phyloP scores from a whole-genome alignment of 2,113 vertebrate species.

The Sphyrna mokarran region DNA sequence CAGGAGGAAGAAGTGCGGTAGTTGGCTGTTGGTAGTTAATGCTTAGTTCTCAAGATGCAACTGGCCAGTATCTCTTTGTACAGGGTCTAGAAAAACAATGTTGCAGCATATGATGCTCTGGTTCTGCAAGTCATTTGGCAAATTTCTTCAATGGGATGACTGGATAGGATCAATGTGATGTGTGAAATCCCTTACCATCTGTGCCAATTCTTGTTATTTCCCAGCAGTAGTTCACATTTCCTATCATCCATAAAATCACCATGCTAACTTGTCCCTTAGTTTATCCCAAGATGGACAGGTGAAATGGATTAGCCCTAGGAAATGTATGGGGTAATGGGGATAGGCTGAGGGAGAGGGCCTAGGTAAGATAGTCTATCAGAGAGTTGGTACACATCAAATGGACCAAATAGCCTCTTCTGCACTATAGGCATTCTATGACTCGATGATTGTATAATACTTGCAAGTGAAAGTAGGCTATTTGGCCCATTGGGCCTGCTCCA shows the following conservation, averaged over 20 bases:
- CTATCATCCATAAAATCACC: not conserved
- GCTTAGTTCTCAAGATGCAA: not conserved
- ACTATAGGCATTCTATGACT: too few relatives aligned
- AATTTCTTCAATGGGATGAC: not conserved
- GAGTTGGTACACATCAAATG: too few relatives aligned
- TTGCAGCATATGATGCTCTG: not conserved
- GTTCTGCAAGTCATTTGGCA: not conserved
- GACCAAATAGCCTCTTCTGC: too few relatives aligned
- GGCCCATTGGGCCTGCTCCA: too few relatives aligned
- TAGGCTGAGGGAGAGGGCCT: too few relatives aligned
- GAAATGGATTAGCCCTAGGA: too few relatives aligned
- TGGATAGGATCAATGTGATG: not conserved
- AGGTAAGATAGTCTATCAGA: too few relatives aligned
- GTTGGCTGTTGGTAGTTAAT: not conserved
- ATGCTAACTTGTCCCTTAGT: too few relatives aligned
- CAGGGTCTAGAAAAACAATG: not conserved
- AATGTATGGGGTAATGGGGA: too few relatives aligned
- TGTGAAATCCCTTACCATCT: not conserved
- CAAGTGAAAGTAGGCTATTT: too few relatives aligned
- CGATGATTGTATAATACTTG: too few relatives aligned
- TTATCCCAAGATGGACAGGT: too few relatives aligned
- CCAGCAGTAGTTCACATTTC: not conserved
- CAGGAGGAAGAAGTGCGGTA: not conserved
- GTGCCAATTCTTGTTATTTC: not conserved
- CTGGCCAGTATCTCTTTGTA: not conserved